Percentiles rank a stretch among this genome's conserved stretches.
Conservation (phyloP, 2,797 vertebrate genomes). For the Falco columbarius region DNA sequence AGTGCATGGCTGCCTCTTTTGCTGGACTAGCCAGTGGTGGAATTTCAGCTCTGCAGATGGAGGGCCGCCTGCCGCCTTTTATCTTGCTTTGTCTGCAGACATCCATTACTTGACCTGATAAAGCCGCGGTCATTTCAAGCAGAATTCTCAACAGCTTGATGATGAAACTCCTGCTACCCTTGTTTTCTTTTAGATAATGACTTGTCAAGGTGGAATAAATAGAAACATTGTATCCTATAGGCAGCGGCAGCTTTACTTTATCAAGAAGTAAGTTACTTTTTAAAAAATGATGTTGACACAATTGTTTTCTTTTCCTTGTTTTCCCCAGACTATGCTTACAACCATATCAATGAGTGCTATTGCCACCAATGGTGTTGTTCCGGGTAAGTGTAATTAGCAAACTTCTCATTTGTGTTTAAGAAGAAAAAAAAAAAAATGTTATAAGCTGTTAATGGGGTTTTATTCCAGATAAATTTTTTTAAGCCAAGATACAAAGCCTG, state of each 20-base stretch:
- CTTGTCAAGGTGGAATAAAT: not conserved
- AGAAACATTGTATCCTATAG: not conserved
- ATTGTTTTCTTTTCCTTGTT: conserved; percentile 24
- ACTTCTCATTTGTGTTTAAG: not conserved
- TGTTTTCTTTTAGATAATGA: conserved; percentile 8
- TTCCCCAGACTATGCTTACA: conserved; percentile 92
- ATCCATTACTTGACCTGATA: not conserved
- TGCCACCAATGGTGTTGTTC: conserved; percentile 97
- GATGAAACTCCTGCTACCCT: not conserved
- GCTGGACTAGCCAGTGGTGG: not conserved
- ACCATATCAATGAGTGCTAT: conserved; percentile 99
- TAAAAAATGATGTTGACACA: not conserved
- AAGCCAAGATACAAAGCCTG: not conserved
- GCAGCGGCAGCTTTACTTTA: not conserved
- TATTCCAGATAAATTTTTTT: not conserved
- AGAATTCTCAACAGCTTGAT: not conserved
- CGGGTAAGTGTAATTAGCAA: conserved; percentile 80
- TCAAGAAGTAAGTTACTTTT: not conserved
- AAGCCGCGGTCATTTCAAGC: not conserved
- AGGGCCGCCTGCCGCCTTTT: not conserved
- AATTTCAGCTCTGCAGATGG: not conserved
- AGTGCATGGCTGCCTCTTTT: not conserved
- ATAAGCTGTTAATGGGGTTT: not conserved
- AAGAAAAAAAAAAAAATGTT: not conserved
- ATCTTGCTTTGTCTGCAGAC: not conserved